Evolutionary conservation across 2,113 vertebrate species (phyloP).

Genomic region (Anser cygnoides): DNA sequence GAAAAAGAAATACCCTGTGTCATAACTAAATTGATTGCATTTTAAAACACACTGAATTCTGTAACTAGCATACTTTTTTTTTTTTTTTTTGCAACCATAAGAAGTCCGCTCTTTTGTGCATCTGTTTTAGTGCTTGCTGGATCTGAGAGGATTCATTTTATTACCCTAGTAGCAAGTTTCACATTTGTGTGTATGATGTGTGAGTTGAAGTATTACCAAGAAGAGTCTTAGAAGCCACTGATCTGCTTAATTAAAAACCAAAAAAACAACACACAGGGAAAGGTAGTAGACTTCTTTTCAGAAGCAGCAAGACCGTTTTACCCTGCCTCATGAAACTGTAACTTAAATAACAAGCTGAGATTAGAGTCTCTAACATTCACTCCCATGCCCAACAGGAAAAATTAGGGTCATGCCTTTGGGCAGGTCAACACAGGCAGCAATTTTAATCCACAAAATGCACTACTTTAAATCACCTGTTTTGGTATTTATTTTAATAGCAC

Average conservation of each 20-base stretch:
- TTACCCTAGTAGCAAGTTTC: not conserved
- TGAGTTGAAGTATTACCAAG: not conserved
- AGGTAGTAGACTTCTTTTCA: not conserved
- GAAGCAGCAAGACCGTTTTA: not conserved
- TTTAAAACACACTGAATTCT: not conserved
- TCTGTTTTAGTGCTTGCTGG: not conserved
- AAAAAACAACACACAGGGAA: not conserved
- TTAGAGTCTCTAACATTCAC: not conserved
- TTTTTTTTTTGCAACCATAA: not conserved
- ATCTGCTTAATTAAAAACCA: not conserved
- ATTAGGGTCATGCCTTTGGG: not conserved
- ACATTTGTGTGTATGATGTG: not conserved
- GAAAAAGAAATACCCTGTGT: not conserved
- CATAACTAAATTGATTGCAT: not conserved
- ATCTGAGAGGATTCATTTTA: not conserved
- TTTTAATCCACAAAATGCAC: not conserved
- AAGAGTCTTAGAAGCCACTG: not conserved
- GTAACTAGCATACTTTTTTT: not conserved
- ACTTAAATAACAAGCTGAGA: not conserved
- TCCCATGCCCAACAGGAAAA: not conserved
- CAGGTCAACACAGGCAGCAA: not conserved
- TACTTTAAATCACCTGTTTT: not conserved
- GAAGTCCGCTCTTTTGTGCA: not conserved
- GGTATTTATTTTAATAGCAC: not conserved
- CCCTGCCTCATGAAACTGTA: not conserved